Percentiles rank a stretch among this genome's conserved stretches.
These are phyloP conservation scores for Dasyurus viverrinus DNA, from an alignment of 2,113 vertebrate genomes.

Conservation along the genomic window DNA sequence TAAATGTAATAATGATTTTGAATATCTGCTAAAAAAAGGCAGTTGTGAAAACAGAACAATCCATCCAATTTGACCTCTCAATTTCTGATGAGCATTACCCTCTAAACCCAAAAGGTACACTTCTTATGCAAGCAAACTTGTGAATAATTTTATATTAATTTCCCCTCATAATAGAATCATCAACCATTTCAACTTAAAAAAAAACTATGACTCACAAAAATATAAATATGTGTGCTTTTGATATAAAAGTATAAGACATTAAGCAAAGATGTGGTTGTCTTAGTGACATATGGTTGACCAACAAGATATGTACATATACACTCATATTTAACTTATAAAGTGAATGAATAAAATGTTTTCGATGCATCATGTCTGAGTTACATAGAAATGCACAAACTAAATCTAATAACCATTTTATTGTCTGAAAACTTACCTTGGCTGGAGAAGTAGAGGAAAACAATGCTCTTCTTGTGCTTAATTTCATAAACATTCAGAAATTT, in stretches of 20 bases:
- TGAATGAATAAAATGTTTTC: constrained; percentile 54
- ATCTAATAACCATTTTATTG: constrained; percentile 9
- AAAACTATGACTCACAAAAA: neutral
- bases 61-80: neutral
- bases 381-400: constrained; percentile 41
- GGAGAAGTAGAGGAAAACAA: neutral
- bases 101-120: neutral
- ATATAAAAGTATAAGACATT: constrained; percentile 37
- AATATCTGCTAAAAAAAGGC: constrained; percentile 20
- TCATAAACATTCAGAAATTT: neutral
- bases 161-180: constrained; percentile 57
- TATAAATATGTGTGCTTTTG: constrained; percentile 37
- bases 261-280: constrained; percentile 58
- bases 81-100: constrained; percentile 35
- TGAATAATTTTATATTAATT: constrained; percentile 18
- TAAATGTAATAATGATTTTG: constrained; percentile 32
- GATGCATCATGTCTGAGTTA: constrained; percentile 23
- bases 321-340: neutral
- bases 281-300: constrained; percentile 47
- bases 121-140: constrained; percentile 39
- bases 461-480: neutral
- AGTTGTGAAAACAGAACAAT: neutral
- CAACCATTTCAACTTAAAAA: constrained; percentile 4
- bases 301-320: neutral
- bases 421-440: neutral